Conservation (phyloP, 2,113 vertebrate species). For the Ardeotis arabs region DNA sequence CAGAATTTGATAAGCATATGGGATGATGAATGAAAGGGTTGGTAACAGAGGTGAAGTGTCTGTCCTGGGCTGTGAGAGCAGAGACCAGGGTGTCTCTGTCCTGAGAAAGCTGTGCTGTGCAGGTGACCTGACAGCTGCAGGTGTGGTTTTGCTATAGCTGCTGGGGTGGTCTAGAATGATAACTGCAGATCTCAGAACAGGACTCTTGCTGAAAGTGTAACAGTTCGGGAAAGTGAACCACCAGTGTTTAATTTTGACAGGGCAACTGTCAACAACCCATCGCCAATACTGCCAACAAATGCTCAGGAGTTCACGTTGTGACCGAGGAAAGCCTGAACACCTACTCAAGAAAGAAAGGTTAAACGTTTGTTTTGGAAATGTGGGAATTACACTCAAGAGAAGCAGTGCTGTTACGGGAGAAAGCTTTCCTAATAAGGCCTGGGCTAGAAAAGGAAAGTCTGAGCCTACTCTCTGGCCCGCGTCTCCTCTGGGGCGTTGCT, state of each 20-base stretch:
- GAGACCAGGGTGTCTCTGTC: too few species aligned
- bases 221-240: neutral
- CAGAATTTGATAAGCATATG: neutral
- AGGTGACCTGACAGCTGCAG: neutral
- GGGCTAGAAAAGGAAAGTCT: neutral
- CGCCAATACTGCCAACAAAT: accelerated
- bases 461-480: neutral
- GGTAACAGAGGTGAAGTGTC: neutral
- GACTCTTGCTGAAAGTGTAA: neutral
- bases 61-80: neutral
- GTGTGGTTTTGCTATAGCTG: neutral
- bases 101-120: neutral
- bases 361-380: neutral
- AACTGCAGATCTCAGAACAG: accelerated
- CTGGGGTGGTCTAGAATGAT: neutral
- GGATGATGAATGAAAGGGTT: neutral
- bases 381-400: accelerated
- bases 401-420: accelerated
- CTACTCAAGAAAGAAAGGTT: neutral
- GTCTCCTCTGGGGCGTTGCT: accelerated
- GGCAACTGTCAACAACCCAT: accelerated
- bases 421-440: accelerated
- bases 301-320: neutral
- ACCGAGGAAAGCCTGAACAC: neutral
- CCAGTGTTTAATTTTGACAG: neutral